Percentiles rank a stretch among this genome's conserved stretches.
Conservation (phyloP, 2,797 vertebrate genomes). For the Danio aesculapii region DNA sequence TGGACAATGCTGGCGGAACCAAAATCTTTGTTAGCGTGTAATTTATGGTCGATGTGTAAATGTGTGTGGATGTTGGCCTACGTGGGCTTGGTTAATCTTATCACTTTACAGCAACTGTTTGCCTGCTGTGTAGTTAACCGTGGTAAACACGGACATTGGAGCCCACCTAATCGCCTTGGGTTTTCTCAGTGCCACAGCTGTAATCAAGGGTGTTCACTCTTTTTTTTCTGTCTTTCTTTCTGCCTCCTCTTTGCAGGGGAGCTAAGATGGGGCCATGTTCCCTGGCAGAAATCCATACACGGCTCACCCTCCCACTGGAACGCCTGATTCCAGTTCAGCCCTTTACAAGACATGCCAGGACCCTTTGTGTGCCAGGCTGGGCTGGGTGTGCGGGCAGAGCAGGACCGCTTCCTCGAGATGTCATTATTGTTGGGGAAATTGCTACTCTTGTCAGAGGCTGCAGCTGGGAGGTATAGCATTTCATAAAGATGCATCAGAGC, state of each 20-base stretch:
- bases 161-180: constrained; percentile 60
- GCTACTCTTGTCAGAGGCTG: constrained; percentile 58
- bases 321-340: constrained; percentile 63
- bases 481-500: constrained; percentile 51
- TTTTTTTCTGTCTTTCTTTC: constrained; percentile 26
- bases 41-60: constrained; percentile 42
- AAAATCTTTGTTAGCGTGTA: constrained; percentile 30
- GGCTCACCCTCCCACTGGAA: constrained; percentile 55
- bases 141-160: constrained; percentile 55
- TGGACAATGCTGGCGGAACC: constrained; percentile 7
- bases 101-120: constrained; percentile 59
- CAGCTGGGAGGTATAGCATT: constrained; percentile 61
- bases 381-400: constrained; percentile 52
- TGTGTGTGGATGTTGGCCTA: constrained; percentile 44
- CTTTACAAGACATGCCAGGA: constrained; percentile 73
- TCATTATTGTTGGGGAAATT: constrained; percentile 66
- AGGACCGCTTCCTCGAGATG: constrained; percentile 59
- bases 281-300: constrained; percentile 71
- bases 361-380: constrained; percentile 68
- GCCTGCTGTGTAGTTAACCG: constrained; percentile 54
- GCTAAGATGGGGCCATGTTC: constrained; percentile 75
- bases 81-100: constrained; percentile 57
- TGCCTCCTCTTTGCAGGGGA: constrained; percentile 70
- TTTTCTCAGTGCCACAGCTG: constrained; percentile 53
- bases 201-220: constrained; percentile 58